Conservation (phyloP, 2,888 invertebrate species). For the Punctoribates punctum region DNA sequence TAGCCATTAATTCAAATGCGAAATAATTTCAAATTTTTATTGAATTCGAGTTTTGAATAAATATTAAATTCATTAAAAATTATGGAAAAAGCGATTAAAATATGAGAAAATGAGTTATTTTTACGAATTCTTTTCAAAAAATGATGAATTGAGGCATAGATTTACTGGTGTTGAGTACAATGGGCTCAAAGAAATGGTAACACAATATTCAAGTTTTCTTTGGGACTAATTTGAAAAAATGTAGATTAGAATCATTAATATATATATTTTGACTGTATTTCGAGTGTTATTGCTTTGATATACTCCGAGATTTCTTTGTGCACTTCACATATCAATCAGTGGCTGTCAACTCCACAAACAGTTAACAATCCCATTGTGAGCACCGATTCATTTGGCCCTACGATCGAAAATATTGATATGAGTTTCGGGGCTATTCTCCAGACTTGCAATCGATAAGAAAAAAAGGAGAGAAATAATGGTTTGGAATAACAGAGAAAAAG, state of each 20-base stretch:
- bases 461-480: slow-evolving; percentile 27
- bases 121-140: background rate
- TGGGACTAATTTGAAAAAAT: background rate
- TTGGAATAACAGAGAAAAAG: slow-evolving; percentile 8
- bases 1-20: too few species aligned
- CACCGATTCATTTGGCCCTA: background rate
- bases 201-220: background rate
- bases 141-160: background rate
- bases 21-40: too few species aligned
- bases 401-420: slow-evolving; percentile 32
- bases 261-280: background rate
- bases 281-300: slow-evolving; percentile 34
- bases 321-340: slow-evolving; percentile 34
- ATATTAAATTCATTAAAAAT: too few species aligned
- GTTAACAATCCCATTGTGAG: slow-evolving; percentile 29
- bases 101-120: too few species aligned
- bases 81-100: too few species aligned
- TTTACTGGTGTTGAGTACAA: background rate
- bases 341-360: slow-evolving; percentile 28
- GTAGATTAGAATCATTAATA: slow-evolving; percentile 1
- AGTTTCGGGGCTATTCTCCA: slow-evolving; percentile 19
- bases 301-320: slow-evolving; percentile 17
- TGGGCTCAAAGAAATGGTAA: background rate
- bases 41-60: too few species aligned
- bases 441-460: slow-evolving; percentile 14